These are phyloP conservation scores for Heliconius aoede DNA, from an alignment of 2,888 invertebrate genomes.

Conservation along the genomic window DNA sequence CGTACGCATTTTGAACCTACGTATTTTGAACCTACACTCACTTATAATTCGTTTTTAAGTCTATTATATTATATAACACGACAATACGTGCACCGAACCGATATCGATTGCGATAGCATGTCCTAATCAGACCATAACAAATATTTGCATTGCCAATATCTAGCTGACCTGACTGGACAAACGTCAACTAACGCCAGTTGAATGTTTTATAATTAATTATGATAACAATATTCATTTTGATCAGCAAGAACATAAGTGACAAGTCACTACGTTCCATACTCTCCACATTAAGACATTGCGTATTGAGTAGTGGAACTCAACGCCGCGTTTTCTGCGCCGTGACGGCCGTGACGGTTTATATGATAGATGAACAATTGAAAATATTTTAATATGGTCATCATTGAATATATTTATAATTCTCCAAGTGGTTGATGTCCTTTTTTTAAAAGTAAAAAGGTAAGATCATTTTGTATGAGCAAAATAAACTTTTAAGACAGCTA, in stretches of 20 bases:
- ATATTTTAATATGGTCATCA: not conserved
- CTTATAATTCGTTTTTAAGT: not conserved
- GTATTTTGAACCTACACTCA: too few species aligned
- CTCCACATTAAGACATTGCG: too few species aligned
- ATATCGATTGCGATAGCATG: constrained; percentile 12
- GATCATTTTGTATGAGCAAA: not conserved
- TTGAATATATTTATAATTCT: not conserved
- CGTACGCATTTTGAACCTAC: too few species aligned
- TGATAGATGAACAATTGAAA: not conserved
- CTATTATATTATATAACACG: constrained; percentile 8
- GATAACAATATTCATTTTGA: too few species aligned
- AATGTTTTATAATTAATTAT: not conserved
- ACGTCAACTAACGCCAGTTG: not conserved
- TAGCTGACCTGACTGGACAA: not conserved
- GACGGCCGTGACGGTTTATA: not conserved
- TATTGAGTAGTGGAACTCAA: too few species aligned
- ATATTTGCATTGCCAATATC: constrained; percentile 13
- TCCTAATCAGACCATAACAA: constrained; percentile 10
- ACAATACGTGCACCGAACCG: not conserved
- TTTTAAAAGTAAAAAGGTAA: not conserved
- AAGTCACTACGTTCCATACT: not conserved
- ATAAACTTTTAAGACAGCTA: not conserved
- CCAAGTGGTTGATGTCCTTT: not conserved
- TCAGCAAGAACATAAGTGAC: too few species aligned
- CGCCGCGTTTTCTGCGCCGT: too few species aligned